These are phyloP conservation scores for Lampris megalopsis DNA, from an alignment of 2,113 vertebrate genomes.

Conservation along the genomic window DNA sequence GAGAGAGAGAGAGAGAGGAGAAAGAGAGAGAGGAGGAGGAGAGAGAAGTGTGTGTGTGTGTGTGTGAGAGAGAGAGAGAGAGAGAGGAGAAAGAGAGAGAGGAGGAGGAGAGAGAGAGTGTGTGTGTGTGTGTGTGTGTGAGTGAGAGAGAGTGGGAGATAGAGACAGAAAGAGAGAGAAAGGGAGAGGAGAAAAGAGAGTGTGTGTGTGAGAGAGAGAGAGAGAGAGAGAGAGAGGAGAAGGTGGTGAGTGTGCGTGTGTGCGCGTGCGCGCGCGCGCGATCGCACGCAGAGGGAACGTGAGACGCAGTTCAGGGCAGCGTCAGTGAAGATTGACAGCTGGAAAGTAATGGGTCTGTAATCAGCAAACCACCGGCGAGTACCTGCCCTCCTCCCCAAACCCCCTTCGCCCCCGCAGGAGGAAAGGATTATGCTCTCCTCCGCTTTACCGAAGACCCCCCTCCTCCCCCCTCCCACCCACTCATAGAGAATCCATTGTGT, in stretches of 20 bases:
- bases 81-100: too few species aligned
- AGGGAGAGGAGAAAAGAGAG: not conserved
- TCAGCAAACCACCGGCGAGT: constrained; percentile 50
- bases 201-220: too few species aligned
- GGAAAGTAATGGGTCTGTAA: constrained; percentile 57
- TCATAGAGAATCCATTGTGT: constrained; percentile 72
- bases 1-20: too few species aligned
- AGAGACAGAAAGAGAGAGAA: too few species aligned
- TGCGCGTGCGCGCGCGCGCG: constrained; percentile 12
- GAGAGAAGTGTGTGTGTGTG: too few species aligned
- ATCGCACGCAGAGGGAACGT: not conserved
- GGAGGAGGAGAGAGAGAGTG: too few species aligned
- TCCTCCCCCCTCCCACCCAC: constrained; percentile 38
- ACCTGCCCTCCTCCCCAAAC: not conserved
- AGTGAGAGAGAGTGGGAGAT: too few species aligned
- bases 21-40: too few species aligned
- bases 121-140: too few species aligned
- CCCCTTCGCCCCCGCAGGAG: constrained; percentile 25
- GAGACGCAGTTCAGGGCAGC: constrained; percentile 27
- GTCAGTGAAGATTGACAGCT: constrained; percentile 70
- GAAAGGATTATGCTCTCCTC: constrained; percentile 1
- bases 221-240: too few species aligned
- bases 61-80: too few species aligned
- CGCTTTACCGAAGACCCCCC: constrained; percentile 27
- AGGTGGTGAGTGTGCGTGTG: constrained; percentile 4